Percentiles rank a stretch among this genome's conserved stretches.
Conservation (phyloP, 2,888 invertebrate species). For the Lasioglossum leucozonium region DNA sequence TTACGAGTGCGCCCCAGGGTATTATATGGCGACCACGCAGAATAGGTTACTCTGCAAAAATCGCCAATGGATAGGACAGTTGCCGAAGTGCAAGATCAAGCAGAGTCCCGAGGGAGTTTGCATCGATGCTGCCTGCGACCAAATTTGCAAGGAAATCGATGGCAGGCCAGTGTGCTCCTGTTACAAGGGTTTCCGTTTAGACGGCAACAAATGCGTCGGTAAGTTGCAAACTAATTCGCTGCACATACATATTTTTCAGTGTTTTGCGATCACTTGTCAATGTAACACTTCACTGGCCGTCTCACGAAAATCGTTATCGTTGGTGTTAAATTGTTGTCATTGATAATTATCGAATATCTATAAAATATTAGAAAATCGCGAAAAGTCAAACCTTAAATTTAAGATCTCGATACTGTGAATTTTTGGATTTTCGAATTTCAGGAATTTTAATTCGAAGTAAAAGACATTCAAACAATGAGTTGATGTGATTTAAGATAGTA, state of each 20-base stretch:
- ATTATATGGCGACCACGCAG: slow-evolving; percentile 72
- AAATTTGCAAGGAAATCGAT: slow-evolving; percentile 80
- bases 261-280: not conserved
- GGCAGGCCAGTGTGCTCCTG: slow-evolving; percentile 79
- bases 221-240: slow-evolving; percentile 43
- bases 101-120: slow-evolving; percentile 75
- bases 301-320: not conserved
- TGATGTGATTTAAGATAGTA: not conserved
- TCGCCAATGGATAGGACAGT: slow-evolving; percentile 80
- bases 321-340: too few species aligned
- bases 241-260: not conserved
- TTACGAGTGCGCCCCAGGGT: slow-evolving; percentile 81
- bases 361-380: not conserved
- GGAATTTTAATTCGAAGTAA: not conserved
- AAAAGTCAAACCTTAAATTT: not conserved
- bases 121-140: slow-evolving; percentile 80
- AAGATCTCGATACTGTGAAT: not conserved
- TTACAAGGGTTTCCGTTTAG: slow-evolving; percentile 79
- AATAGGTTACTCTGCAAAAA: slow-evolving; percentile 79
- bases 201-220: slow-evolving; percentile 79
- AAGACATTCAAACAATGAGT: too few species aligned
- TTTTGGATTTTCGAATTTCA: not conserved
- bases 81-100: slow-evolving; percentile 79
- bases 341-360: too few species aligned
- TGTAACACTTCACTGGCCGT: not conserved